These are phyloP conservation scores for Sus cebifrons DNA, from an alignment of 2,797 vertebrate genomes.

Conservation along the genomic window DNA sequence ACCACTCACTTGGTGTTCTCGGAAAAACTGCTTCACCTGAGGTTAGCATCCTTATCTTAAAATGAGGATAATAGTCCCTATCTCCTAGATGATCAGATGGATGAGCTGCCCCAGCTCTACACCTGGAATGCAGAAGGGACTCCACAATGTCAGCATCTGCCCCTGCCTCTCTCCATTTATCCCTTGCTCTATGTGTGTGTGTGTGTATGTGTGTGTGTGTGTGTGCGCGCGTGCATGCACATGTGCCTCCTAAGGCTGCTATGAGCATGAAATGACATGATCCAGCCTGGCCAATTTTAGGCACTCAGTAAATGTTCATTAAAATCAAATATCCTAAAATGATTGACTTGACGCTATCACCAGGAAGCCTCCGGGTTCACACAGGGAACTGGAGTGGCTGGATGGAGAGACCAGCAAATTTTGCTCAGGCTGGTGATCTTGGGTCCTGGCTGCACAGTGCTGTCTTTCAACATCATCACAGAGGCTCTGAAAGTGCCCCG, in stretches of 20 bases:
- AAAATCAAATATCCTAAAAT: conserved; percentile 39
- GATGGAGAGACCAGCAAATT: not conserved
- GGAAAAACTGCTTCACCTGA: conserved; percentile 7
- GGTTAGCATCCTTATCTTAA: conserved; percentile 32
- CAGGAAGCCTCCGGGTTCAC: not conserved
- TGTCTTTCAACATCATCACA: conserved; percentile 28
- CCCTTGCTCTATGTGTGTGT: not conserved
- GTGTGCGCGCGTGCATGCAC: too few species aligned
- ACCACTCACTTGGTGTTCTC: not conserved
- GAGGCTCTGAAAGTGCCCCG: not conserved
- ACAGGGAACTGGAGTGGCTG: not conserved
- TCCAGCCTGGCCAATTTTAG: not conserved
- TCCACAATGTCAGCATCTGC: not conserved
- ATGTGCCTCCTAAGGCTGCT: not conserved
- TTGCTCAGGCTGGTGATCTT: not conserved
- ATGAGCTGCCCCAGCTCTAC: not conserved
- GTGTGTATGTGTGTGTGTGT: too few species aligned
- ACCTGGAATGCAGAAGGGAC: not conserved
- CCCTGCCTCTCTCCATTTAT: conserved; percentile 25
- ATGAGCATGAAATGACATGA: conserved; percentile 2
- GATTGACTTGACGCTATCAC: not conserved
- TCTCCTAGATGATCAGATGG: not conserved
- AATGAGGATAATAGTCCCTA: not conserved
- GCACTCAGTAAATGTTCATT: conserved; percentile 47
- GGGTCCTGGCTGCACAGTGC: not conserved